Evolutionary conservation across 2,888 invertebrate genomes (phyloP).

Genomic region (Latheticus oryzae): DNA sequence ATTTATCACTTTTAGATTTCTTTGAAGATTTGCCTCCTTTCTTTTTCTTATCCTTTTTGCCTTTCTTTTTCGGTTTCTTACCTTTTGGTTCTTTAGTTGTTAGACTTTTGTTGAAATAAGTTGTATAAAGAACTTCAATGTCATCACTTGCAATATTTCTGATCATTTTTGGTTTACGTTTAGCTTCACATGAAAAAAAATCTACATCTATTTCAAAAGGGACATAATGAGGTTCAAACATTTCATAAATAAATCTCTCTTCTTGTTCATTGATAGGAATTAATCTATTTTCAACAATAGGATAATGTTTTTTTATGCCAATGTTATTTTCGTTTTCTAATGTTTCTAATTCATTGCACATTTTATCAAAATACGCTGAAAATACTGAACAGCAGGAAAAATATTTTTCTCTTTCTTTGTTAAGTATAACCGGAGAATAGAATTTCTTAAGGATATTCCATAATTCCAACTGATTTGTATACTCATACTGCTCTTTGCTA

Average conservation of each 20-base stretch:
- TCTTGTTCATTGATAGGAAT: slow-evolving; percentile 4
- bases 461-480: slow-evolving; percentile 13
- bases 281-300: slow-evolving; percentile 2
- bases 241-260: slow-evolving; percentile 21
- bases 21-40: slow-evolving; percentile 1
- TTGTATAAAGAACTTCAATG: slow-evolving; percentile 13
- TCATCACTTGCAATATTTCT: slow-evolving; percentile 9
- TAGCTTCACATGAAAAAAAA: slow-evolving; percentile 13
- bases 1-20: background rate
- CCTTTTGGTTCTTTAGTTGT: background rate
- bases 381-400: slow-evolving; percentile 6
- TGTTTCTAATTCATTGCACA: slow-evolving; percentile 8
- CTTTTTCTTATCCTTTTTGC: slow-evolving; percentile 3
- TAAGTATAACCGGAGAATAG: slow-evolving; percentile 11
- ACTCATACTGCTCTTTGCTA: slow-evolving; percentile 13
- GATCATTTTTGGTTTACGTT: slow-evolving; percentile 16
- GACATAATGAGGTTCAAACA: slow-evolving; percentile 23
- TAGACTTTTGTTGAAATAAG: slow-evolving; percentile 28
- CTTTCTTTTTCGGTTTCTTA: slow-evolving; percentile 2
- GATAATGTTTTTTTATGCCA: slow-evolving; percentile 2
- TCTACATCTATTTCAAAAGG: background rate
- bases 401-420: slow-evolving; percentile 24
- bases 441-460: slow-evolving; percentile 9
- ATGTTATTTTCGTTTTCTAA: slow-evolving; percentile 5
- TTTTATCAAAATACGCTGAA: slow-evolving; percentile 16